These are phyloP conservation scores for Leucoptera coffeella DNA, from an alignment of 2,888 invertebrate species.

Conservation along the genomic window DNA sequence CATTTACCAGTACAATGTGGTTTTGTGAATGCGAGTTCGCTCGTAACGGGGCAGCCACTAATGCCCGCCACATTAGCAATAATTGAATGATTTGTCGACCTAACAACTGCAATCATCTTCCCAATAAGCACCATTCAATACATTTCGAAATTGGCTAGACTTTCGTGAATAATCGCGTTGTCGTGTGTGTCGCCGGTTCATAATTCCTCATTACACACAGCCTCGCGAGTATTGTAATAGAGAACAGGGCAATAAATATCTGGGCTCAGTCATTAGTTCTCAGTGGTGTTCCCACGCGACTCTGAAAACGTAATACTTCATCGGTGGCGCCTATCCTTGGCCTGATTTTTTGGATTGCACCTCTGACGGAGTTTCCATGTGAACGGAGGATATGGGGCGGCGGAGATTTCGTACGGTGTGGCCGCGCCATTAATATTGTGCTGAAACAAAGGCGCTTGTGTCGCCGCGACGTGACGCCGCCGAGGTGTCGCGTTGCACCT, in stretches of 20 bases:
- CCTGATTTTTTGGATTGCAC: conserved; percentile 45
- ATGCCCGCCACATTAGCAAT: no score
- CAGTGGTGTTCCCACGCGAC: conserved; percentile 27
- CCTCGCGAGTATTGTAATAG: conserved; percentile 1
- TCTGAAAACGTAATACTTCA: conserved; percentile 24
- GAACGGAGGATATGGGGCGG: conserved; percentile 22
- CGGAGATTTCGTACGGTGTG: conserved; percentile 19
- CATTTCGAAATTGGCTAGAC: no score
- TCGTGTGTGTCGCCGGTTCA: no score
- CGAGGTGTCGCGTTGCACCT: not conserved
- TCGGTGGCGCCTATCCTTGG: conserved; percentile 26
- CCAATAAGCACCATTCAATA: no score
- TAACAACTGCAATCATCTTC: no score
- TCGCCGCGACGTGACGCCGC: not conserved
- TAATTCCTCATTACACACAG: no score
- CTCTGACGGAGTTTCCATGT: conserved; percentile 44
- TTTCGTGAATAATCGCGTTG: no score
- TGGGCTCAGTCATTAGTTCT: conserved; percentile 4
- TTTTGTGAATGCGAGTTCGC: no score
- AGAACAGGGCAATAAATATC: conserved; percentile 2
- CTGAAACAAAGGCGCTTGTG: conserved; percentile 11
- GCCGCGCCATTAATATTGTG: conserved; percentile 16
- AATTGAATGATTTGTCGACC: no score
- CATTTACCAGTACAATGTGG: no score
- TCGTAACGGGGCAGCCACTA: no score